Evolutionary conservation across 1,140 invertebrate species (phyloP).

Genomic region (Lithobius niger): DNA sequence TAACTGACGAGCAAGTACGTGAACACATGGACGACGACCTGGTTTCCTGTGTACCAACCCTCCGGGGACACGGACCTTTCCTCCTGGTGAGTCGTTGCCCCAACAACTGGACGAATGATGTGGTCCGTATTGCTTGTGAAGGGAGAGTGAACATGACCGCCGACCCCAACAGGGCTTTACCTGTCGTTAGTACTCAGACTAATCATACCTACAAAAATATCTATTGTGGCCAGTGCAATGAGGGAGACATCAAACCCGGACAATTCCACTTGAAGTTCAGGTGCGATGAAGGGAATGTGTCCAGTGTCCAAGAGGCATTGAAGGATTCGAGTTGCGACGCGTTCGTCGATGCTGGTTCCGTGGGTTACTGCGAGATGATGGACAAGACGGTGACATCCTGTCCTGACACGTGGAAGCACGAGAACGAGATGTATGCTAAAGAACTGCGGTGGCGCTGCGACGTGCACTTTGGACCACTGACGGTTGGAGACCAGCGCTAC

Average conservation of each 20-base stretch:
- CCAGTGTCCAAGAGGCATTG: not conserved
- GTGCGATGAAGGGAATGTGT: not conserved
- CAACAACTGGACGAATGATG: not conserved
- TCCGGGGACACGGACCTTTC: not conserved
- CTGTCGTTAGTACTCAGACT: not conserved
- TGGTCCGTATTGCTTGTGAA: not conserved
- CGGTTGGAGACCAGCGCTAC: not conserved
- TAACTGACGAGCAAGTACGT: not conserved
- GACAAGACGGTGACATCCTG: conserved; percentile 1
- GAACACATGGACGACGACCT: not conserved
- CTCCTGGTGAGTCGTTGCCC: not conserved
- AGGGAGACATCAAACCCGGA: conserved; percentile 3
- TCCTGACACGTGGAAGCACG: not conserved
- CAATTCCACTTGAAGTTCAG: conserved; percentile 3
- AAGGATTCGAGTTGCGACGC: conserved; percentile 1
- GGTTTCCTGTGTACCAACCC: not conserved
- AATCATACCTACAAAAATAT: conserved; percentile 2
- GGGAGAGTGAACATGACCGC: no score
- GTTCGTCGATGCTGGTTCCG: not conserved
- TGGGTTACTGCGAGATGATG: not conserved
- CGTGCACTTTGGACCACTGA: not conserved
- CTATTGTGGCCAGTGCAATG: conserved; percentile 4
- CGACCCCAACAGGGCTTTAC: not conserved
- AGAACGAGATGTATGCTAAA: not conserved
- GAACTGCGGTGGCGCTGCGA: conserved; percentile 1